Evolutionary conservation across 2,888 invertebrate genomes (phyloP), one percentile per base, ranked within the genome.

Genomic region (Cosmia trapezina): DNA sequence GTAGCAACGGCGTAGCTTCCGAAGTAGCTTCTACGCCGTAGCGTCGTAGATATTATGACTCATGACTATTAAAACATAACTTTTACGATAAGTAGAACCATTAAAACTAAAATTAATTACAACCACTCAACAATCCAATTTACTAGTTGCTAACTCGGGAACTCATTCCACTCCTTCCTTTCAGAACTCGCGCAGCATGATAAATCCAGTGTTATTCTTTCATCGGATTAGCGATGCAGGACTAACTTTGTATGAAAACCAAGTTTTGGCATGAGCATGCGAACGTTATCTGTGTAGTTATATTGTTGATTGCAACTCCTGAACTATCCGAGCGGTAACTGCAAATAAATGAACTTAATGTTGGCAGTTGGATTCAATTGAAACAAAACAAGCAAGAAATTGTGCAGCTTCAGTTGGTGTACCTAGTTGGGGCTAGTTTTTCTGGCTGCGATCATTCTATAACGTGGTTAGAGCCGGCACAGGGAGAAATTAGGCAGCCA

Each of bases 221-320:
- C 65, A 78, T 61, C 67, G 17, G 73, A 78, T 81, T 73, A 81
- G 43, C 56, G 60, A n/a, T 53, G 56, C 45, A 71, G 64, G 41
- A 70, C 45, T 37, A 81, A 72, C 67, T 81, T 81, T 63, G 67
- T 72, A 70, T 67, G 69, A 66, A 83, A 75, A 70, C 56, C 37
- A 62, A 74, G 81, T 78, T 81, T 81, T 83, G 83, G 83, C 83
- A 83, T 74, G 74, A 74, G 78, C 74, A 78, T 72, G 59, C 72
- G 74, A 70, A 63, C 45, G 62, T 71, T 75, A 74, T 83, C 68
- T 73, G 49, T 49, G 70, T 69, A 65, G 81, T 81, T 74, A 63
- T 77, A 62, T 83, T 78, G 81, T 82, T 83, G 64, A 77, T 77
- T 64, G 64, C 66, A 70, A 73, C 78, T 81, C 47, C 64, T 59